A percentile compares a stretch with the other conserved stretches of the same genome.
Evolutionary conservation across 30 jellyfish, hydroid and myxozoan species (phyloP).

Genomic region (Hydra vulgaris): DNA sequence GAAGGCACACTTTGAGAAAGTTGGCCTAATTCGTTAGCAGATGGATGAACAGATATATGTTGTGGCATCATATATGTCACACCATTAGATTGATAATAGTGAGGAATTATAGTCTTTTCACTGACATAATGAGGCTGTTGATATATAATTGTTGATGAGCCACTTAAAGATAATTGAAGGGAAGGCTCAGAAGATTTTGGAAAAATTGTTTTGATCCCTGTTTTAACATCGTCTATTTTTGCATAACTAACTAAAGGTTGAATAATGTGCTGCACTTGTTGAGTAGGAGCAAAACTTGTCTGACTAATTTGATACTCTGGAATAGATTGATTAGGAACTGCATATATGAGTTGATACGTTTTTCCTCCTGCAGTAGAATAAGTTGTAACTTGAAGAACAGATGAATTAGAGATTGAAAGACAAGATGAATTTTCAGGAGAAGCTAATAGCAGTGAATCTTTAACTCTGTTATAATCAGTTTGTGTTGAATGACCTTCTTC

Average conservation of each 20-base stretch:
- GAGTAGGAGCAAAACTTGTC: not conserved
- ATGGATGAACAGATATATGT: not conserved
- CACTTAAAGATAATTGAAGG: not conserved
- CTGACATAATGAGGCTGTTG: not conserved
- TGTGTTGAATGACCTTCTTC: conserved; percentile 38
- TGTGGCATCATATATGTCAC: not conserved
- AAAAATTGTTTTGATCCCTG: not conserved
- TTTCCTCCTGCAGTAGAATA: conserved; percentile 63
- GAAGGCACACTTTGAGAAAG: not conserved
- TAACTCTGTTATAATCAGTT: not conserved
- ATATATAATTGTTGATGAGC: not conserved
- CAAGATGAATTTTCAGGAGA: conserved; percentile 18
- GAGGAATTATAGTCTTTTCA: not conserved
- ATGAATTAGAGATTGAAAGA: conserved; percentile 16
- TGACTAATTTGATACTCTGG: conserved; percentile 43
- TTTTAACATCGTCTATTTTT: not conserved
- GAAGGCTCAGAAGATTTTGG: not conserved
- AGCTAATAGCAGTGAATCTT: not conserved
- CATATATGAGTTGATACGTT: conserved; percentile 75
- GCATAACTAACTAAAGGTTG: not conserved
- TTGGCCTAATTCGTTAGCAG: not conserved
- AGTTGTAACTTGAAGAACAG: conserved; percentile 58
- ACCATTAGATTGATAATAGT: not conserved
- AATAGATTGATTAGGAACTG: conserved; percentile 52
- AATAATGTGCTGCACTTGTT: not conserved